Evolutionary conservation across 2,113 vertebrate species (phyloP).

Genomic region (Corydoras maculifer): DNA sequence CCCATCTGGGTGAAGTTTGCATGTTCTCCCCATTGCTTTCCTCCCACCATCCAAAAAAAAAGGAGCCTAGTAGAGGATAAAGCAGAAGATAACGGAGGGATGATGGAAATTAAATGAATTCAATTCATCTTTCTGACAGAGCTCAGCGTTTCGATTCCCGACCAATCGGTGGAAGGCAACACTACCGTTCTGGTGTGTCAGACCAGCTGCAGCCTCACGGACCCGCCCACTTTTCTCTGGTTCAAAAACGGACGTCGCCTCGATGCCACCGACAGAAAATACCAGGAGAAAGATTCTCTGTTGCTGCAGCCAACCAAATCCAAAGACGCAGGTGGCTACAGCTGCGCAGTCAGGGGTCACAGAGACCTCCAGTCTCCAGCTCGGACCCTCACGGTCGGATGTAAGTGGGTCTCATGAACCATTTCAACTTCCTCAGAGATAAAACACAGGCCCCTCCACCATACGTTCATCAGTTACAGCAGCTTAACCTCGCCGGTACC

Average conservation of each 20-base stretch:
- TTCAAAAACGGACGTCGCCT: not conserved
- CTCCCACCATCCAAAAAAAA: too few species aligned
- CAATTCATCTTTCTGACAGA: not conserved
- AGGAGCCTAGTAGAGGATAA: too few species aligned
- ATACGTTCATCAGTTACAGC: too few species aligned
- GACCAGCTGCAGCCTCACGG: slow-evolving; percentile 10
- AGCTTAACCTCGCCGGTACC: too few species aligned
- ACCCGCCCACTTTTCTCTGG: slow-evolving; percentile 7
- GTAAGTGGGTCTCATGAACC: slow-evolving; percentile 4
- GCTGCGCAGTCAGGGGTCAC: slow-evolving; percentile 6
- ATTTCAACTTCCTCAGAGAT: too few species aligned
- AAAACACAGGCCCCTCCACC: too few species aligned
- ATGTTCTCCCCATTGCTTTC: too few species aligned
- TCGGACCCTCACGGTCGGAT: slow-evolving; percentile 9
- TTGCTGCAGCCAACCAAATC: not conserved
- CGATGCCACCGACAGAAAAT: not conserved
- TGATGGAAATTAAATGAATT: not conserved
- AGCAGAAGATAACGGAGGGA: too few species aligned
- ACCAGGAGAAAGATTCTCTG: not conserved
- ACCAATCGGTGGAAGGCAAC: slow-evolving; percentile 8
- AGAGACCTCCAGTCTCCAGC: not conserved
- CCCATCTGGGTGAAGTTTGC: too few species aligned
- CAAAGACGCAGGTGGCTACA: slow-evolving; percentile 6
- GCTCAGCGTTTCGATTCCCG: not conserved
- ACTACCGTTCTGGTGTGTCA: slow-evolving; percentile 3